A percentile compares a stretch with the other conserved stretches of the same genome.
phyloP scores from a whole-genome alignment of 2,888 invertebrate genomes.

The Leptinotarsa rubiginosa region DNA sequence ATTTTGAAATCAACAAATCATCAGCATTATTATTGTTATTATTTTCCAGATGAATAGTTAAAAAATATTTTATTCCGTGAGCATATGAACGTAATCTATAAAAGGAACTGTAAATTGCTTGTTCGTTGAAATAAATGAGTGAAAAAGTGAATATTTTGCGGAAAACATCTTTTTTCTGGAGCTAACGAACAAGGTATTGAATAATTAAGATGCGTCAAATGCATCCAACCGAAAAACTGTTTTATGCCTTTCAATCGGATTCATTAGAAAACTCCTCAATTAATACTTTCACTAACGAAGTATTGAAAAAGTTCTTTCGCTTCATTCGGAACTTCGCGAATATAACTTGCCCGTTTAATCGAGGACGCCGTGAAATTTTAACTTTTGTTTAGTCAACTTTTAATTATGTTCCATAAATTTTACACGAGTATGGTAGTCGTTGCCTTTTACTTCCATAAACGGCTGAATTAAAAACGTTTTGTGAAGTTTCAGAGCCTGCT shows the following conservation, averaged over 20 bases:
- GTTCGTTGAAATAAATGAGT: no score
- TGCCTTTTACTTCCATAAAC: slow-evolving; percentile 15
- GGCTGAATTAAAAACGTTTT: slow-evolving; percentile 26
- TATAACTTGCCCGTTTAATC: slow-evolving; percentile 24
- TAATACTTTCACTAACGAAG: slow-evolving; percentile 5
- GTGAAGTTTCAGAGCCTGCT: slow-evolving; percentile 19
- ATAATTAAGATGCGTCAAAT: neutral
- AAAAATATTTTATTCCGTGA: no score
- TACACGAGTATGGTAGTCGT: slow-evolving; percentile 13
- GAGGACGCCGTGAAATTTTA: slow-evolving; percentile 15
- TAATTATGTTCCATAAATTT: slow-evolving; percentile 30
- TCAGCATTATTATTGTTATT: no score
- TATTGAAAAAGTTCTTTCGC: slow-evolving; percentile 14
- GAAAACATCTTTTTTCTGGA: neutral
- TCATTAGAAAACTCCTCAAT: neutral
- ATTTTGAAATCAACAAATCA: no score
- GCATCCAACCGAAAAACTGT: neutral
- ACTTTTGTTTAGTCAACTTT: slow-evolving; percentile 21
- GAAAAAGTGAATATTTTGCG: slow-evolving; percentile 27
- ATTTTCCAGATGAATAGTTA: no score
- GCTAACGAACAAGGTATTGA: neutral
- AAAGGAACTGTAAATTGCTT: no score
- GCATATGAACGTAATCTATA: no score
- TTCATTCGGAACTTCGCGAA: neutral
- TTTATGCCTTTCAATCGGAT: slow-evolving; percentile 5